A percentile compares a stretch with the other conserved stretches of the same genome.
phyloP scores from a whole-genome alignment of 2,113 vertebrate genomes.

The Nanorana parkeri region DNA sequence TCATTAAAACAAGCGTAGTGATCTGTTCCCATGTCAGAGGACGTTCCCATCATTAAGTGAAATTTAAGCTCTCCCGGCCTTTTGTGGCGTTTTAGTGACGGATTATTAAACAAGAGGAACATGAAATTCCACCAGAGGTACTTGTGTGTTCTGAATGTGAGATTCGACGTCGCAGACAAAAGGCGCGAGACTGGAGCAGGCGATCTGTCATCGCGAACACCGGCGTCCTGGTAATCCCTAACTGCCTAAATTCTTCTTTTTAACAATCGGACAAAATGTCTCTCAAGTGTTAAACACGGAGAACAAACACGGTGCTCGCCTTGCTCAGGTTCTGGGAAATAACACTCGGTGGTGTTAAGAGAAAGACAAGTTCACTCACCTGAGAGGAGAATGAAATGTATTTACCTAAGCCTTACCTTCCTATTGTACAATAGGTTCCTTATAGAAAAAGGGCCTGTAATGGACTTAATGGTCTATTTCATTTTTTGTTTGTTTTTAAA shows the following conservation, averaged over 20 bases:
- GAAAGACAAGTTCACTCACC: slow-evolving; percentile 17
- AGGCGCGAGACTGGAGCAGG: neutral
- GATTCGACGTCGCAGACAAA: slow-evolving; percentile 28
- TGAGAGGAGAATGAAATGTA: neutral
- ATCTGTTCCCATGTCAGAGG: slow-evolving; percentile 35
- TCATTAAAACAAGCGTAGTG: neutral
- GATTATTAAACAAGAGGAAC: slow-evolving; percentile 26
- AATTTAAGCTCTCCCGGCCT: slow-evolving; percentile 32
- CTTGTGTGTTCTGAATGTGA: slow-evolving; percentile 16
- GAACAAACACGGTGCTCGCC: slow-evolving; percentile 10
- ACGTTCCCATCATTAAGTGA: slow-evolving; percentile 41
- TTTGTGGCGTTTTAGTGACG: slow-evolving; percentile 2
- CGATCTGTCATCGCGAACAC: slow-evolving; percentile 38
- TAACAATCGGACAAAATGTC: slow-evolving; percentile 41
- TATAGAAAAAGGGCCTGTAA: too few relatives aligned
- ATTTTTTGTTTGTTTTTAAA: too few relatives aligned
- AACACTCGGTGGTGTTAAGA: slow-evolving; percentile 18
- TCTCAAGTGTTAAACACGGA: slow-evolving; percentile 33
- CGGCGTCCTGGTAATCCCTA: slow-evolving; percentile 8
- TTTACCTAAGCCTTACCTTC: neutral
- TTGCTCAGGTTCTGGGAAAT: slow-evolving; percentile 5
- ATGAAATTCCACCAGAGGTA: slow-evolving; percentile 14
- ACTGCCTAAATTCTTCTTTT: slow-evolving; percentile 38
- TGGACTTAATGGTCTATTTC: too few relatives aligned
- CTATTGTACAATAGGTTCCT: neutral